Percentiles rank a stretch among this genome's conserved stretches.
These are phyloP conservation scores for Poecilia latipinna DNA, from an alignment of 2,113 vertebrate species.

Conservation along the genomic window DNA sequence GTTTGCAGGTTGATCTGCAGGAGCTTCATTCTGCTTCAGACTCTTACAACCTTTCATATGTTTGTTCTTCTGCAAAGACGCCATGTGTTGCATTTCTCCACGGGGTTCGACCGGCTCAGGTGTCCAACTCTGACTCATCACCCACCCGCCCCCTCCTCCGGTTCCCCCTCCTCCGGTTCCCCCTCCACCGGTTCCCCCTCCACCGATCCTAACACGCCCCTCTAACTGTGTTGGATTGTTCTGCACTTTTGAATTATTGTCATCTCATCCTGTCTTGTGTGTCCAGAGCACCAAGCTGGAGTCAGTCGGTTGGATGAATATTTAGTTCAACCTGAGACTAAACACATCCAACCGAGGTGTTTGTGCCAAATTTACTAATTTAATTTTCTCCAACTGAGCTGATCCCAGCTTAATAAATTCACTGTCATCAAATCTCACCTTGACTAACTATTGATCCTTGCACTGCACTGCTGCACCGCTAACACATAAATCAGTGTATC, in stretches of 20 bases:
- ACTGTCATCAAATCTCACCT: not conserved
- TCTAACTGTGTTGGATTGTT: conserved; percentile 44
- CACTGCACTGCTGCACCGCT: not conserved
- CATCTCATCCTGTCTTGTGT: not conserved
- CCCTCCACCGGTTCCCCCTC: conserved; percentile 2
- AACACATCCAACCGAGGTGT: not conserved
- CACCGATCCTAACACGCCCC: conserved; percentile 48
- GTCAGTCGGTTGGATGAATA: not conserved
- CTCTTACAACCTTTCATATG: conserved; percentile 48
- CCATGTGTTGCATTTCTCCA: conserved; percentile 80
- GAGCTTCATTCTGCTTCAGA: conserved; percentile 40
- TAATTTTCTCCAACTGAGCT: not conserved
- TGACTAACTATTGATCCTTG: not conserved
- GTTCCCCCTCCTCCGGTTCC: conserved; percentile 25
- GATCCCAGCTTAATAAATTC: not conserved
- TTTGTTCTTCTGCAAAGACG: conserved; percentile 83
- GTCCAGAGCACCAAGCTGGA: conserved; percentile 15
- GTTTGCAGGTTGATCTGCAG: conserved; percentile 13
- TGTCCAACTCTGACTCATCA: conserved; percentile 64
- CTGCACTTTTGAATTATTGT: conserved; percentile 6
- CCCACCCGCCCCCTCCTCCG: not conserved
- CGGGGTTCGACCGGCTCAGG: conserved; percentile 84
- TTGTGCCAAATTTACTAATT: not conserved
- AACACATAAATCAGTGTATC: not conserved
- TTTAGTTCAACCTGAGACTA: not conserved